Conservation (phyloP, 2,113 vertebrate species). For the Casuarius casuarius region DNA sequence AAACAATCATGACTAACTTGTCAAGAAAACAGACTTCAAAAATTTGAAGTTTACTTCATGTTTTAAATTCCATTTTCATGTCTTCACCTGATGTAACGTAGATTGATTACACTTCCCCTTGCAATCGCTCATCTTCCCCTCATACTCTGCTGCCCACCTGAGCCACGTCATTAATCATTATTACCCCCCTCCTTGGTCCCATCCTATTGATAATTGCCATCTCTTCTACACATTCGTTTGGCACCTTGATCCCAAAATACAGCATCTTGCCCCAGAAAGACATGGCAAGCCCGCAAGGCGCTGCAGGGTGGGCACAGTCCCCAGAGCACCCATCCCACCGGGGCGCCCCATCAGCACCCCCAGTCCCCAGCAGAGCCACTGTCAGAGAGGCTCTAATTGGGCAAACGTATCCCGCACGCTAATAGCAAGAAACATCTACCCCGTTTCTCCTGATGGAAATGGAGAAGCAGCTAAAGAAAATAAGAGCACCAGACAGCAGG, state of each 20-base stretch:
- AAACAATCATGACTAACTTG: neutral
- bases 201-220: conserved; percentile 30
- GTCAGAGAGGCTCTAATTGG: neutral
- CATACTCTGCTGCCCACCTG: neutral
- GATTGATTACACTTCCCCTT: neutral
- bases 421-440: neutral
- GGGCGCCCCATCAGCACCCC: neutral
- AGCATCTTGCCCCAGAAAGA: neutral
- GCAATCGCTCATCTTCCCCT: neutral
- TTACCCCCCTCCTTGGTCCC: neutral
- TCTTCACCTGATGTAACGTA: conserved; percentile 6
- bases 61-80: conserved; percentile 28
- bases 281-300: neutral
- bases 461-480: neutral
- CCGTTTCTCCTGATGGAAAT: neutral
- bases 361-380: neutral
- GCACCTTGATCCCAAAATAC: neutral
- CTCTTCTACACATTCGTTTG: conserved; percentile 2
- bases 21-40: neutral
- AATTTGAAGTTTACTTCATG: neutral
- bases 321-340: neutral
- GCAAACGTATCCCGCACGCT: neutral
- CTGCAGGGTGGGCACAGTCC: neutral
- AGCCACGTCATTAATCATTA: conserved; percentile 19
- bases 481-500: neutral